Conservation (phyloP, 2,113 vertebrate species). For the Xiphias gladius region DNA sequence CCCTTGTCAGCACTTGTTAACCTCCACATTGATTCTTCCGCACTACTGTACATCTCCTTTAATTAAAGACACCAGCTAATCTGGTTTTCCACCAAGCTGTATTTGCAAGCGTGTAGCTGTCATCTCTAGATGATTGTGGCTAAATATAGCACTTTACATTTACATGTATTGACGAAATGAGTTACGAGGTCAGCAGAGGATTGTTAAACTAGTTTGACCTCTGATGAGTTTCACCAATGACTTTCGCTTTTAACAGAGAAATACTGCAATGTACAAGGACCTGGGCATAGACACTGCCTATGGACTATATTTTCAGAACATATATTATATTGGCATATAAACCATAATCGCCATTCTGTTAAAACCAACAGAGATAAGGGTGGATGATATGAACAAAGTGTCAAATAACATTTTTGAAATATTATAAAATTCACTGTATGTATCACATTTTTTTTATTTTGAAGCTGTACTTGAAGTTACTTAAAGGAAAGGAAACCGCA, state of each 20-base stretch:
- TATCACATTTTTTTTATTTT: neutral
- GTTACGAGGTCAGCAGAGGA: slow-evolving; percentile 34
- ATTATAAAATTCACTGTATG: neutral
- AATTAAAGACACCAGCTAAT: slow-evolving; percentile 76
- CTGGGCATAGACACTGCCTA: neutral
- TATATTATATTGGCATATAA: neutral
- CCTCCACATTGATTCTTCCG: slow-evolving; percentile 69
- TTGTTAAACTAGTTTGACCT: slow-evolving; percentile 53
- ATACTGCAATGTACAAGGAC: slow-evolving; percentile 5
- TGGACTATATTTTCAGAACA: neutral
- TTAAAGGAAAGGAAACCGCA: too few species aligned
- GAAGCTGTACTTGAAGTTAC: neutral
- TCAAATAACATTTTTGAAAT: neutral
- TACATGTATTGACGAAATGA: slow-evolving; percentile 64
- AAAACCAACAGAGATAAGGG: neutral
- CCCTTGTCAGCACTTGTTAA: slow-evolving; percentile 79
- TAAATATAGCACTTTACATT: slow-evolving; percentile 64
- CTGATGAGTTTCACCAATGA: slow-evolving; percentile 25
- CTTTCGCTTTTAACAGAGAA: slow-evolving; percentile 15
- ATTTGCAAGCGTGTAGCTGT: slow-evolving; percentile 53
- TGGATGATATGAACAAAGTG: neutral
- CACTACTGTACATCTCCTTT: slow-evolving; percentile 75
- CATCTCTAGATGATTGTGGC: slow-evolving; percentile 53
- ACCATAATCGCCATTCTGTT: neutral
- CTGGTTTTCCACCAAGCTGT: slow-evolving; percentile 51